phyloP scores from a whole-genome alignment of 2,888 invertebrate species.

The Cosmopolites sordidus region DNA sequence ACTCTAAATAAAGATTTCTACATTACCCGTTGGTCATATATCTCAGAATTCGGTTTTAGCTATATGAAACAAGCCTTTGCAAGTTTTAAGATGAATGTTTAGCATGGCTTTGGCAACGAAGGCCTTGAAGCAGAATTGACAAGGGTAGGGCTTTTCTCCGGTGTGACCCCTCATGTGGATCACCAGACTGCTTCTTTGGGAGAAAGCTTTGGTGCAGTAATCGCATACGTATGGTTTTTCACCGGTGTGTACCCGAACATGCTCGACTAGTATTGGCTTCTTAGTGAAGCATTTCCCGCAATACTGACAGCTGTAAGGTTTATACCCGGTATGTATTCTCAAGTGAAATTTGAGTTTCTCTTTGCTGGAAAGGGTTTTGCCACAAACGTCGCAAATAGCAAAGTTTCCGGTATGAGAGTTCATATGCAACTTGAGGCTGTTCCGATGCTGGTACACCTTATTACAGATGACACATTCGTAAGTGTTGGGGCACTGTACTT shows the following conservation, averaged over 20 bases:
- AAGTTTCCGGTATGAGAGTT: slow-evolving; percentile 52
- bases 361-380: slow-evolving; percentile 52
- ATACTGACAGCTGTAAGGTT: slow-evolving; percentile 43
- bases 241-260: slow-evolving; percentile 45
- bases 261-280: slow-evolving; percentile 44
- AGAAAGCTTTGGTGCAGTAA: slow-evolving; percentile 60
- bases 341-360: slow-evolving; percentile 52
- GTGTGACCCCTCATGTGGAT: slow-evolving; percentile 63
- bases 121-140: slow-evolving; percentile 57
- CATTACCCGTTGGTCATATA: too few relatives aligned
- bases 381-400: slow-evolving; percentile 58
- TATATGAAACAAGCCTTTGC: slow-evolving; percentile 38
- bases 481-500: slow-evolving; percentile 36
- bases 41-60: slow-evolving; percentile 21
- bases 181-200: slow-evolving; percentile 60
- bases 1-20: too few relatives aligned
- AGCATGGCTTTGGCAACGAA: slow-evolving; percentile 61
- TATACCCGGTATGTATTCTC: slow-evolving; percentile 44
- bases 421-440: slow-evolving; percentile 47
- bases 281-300: slow-evolving; percentile 47
- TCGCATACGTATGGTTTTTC: slow-evolving; percentile 51
- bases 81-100: slow-evolving; percentile 58
- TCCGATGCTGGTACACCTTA: slow-evolving; percentile 46
- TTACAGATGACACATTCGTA: slow-evolving; percentile 48
- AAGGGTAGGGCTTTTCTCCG: slow-evolving; percentile 59